A percentile compares a stretch with the other conserved stretches of the same genome.
Evolutionary conservation across 2,888 invertebrate species (phyloP).

Genomic region (Baccha elongata): DNA sequence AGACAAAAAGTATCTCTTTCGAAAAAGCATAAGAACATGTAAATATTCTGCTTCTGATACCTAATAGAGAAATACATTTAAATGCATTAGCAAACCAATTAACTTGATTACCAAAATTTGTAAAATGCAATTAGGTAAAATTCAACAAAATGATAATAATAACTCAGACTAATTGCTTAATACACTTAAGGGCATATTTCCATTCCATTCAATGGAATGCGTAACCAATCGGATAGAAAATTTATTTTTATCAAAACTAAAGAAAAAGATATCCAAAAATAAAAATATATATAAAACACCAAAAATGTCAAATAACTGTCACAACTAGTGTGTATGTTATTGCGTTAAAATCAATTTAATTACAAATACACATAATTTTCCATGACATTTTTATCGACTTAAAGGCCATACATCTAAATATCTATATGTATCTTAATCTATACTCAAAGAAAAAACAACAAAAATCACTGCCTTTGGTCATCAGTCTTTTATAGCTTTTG

Average conservation of each 20-base stretch:
- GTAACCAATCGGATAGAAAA: neutral
- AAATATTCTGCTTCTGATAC: too few species aligned
- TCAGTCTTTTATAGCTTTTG: slow-evolving; percentile 5
- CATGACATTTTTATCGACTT: slow-evolving; percentile 64
- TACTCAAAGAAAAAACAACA: slow-evolving; percentile 15
- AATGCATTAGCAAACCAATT: too few species aligned
- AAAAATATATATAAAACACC: neutral
- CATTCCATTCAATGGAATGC: neutral
- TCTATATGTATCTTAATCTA: neutral
- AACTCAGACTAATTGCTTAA: slow-evolving; percentile 56
- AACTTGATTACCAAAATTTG: too few species aligned
- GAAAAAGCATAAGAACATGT: too few species aligned
- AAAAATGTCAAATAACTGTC: slow-evolving; percentile 64
- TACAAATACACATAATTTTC: slow-evolving; percentile 65
- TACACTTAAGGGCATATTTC: slow-evolving; percentile 57
- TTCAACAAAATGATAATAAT: too few species aligned
- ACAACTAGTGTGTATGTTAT: slow-evolving; percentile 52
- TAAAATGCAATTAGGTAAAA: too few species aligned
- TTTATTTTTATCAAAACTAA: neutral
- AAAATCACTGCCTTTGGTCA: slow-evolving; percentile 18
- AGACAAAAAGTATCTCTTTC: too few species aligned
- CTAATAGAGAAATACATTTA: too few species aligned
- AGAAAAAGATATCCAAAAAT: neutral
- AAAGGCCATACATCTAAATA: slow-evolving; percentile 42
- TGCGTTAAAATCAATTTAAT: slow-evolving; percentile 64